These are phyloP conservation scores for Muntiacus reevesi DNA, from an alignment of 2,113 vertebrate species.

Conservation along the genomic window DNA sequence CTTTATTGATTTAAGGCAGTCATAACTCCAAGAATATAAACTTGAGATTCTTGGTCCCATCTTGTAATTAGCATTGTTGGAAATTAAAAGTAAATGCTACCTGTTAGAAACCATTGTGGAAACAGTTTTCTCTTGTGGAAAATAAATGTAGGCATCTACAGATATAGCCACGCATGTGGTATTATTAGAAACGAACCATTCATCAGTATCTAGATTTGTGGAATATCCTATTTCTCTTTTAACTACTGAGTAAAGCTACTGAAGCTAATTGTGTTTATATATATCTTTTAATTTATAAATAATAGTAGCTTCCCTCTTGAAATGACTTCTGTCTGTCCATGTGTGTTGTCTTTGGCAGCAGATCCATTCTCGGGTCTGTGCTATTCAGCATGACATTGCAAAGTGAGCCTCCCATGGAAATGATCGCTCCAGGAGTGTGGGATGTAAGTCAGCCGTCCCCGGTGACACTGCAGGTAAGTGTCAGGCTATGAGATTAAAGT, in stretches of 20 bases:
- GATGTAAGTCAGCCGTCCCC: conserved; percentile 61
- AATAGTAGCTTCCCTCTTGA: neutral
- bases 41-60: neutral
- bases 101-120: neutral
- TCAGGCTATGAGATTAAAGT: neutral
- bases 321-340: neutral
- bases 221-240: neutral
- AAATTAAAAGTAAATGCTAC: neutral
- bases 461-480: conserved; percentile 76
- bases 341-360: conserved; percentile 59
- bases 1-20: neutral
- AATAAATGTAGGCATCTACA: neutral
- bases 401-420: conserved; percentile 28
- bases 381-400: conserved; percentile 67
- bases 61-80: neutral
- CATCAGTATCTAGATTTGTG: neutral
- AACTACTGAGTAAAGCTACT: neutral
- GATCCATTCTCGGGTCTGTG: neutral
- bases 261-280: neutral
- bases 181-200: neutral
- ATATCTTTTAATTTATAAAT: neutral
- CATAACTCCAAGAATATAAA: neutral
- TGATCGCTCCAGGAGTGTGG: conserved; percentile 71
- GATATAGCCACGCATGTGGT: neutral
- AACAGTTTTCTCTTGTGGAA: neutral